Base-by-base conservation (phyloP, 2,888 invertebrate genomes). In the Drosophila recens region DNA sequence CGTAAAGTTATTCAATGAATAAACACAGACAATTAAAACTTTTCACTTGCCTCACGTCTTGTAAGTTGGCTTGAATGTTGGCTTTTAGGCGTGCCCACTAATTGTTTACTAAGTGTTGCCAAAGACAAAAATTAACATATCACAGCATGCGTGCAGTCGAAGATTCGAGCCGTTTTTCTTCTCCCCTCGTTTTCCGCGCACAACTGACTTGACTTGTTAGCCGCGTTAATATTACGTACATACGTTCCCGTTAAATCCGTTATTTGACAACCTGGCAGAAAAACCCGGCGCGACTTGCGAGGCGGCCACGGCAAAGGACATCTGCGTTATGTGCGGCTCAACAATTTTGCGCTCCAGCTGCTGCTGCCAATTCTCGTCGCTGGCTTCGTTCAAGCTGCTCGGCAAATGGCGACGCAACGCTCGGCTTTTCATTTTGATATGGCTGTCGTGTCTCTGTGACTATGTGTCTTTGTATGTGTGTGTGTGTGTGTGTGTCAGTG, bases 251-350 rank as follows among this genome's bases (percentile, higher is more conserved):
- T 42, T 52, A 15, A 27, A 42, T 30, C 27, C 23, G 23, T 38
- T 38, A 33, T 27, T 30, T 30, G 2, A 23, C 0, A 17, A 11
- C 9, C 15, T 30, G 48, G 30, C 30, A n/a, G 59, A 57, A 58
- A 76, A 82, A 17, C 17, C 85, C 84, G 84, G 87, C 83, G 84
- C 81, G 56, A 67, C 20, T 45, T 67, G 62, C 79, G 90, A 85
- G 71, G 75, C 76, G 80, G 71, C 78, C 85, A 82, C 80, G 87
- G 75, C 90, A 83, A 90, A 83, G 89, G 90, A 88, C 87, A 87
- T 78, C 87, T 87, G 78, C 87, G 89, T 82, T 89, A 90, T 90
- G 90, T 76, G 82, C 82, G 75, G 45, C 66, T 58, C 63, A 67
- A 67, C 64, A 67, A 49, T 34, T 51, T 45, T 54, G 23, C 34